phyloP scores from a whole-genome alignment of 2,113 vertebrate species.

The Hyperoodon ampullatus region DNA sequence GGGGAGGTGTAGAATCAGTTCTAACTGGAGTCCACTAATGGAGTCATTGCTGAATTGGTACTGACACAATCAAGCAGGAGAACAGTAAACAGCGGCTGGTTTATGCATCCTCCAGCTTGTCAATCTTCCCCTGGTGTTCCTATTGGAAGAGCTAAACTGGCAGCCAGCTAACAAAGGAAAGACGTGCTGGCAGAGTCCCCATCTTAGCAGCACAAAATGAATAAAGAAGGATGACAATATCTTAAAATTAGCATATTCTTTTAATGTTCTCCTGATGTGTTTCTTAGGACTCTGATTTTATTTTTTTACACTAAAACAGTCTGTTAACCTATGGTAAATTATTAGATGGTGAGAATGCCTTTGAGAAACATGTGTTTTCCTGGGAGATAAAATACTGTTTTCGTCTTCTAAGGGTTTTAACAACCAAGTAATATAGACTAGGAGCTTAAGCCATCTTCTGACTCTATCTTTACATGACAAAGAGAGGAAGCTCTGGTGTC shows the following conservation, averaged over 20 bases:
- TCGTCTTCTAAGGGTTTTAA: not conserved
- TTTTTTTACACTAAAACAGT: not conserved
- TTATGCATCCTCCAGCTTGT: not conserved
- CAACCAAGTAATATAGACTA: not conserved
- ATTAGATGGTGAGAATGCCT: not conserved
- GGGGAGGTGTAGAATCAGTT: not conserved
- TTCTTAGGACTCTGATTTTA: not conserved
- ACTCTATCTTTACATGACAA: too few relatives aligned
- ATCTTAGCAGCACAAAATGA: not conserved
- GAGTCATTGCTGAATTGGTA: not conserved
- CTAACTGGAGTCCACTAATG: not conserved
- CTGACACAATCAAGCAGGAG: not conserved
- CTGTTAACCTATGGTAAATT: not conserved
- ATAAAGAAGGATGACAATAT: not conserved
- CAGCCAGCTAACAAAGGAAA: not conserved
- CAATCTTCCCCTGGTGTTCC: accelerated
- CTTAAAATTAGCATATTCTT: not conserved
- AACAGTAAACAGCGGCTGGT: not conserved
- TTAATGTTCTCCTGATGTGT: not conserved
- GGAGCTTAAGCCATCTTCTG: not conserved
- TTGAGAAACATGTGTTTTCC: not conserved
- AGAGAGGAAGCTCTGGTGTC: not conserved
- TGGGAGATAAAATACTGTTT: not conserved
- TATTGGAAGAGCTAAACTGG: not conserved
- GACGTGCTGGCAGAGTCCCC: not conserved